Percentiles rank a stretch among this genome's conserved stretches.
These are phyloP conservation scores for Calameuta idolon DNA, from an alignment of 2,888 invertebrate genomes.

Conservation along the genomic window DNA sequence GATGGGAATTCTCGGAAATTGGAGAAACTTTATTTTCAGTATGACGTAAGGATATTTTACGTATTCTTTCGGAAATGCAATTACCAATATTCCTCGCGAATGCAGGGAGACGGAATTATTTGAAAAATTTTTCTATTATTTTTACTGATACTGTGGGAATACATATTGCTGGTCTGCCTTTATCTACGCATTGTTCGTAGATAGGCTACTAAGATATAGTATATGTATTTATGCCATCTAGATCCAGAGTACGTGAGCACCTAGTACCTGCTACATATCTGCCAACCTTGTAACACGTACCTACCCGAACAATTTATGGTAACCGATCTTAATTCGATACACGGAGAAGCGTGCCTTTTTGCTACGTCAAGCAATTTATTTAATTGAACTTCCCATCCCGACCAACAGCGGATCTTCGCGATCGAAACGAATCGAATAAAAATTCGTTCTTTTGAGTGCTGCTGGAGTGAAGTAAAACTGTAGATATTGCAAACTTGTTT, in stretches of 20 bases:
- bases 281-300: constrained; percentile 17
- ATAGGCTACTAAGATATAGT: constrained; percentile 31
- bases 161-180: constrained; percentile 1
- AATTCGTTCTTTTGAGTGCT: not conserved
- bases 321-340: constrained; percentile 20
- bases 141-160: not conserved
- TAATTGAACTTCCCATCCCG: not conserved
- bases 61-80: not conserved
- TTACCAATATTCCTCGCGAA: not conserved
- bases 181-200: constrained; percentile 29
- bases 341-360: constrained; percentile 1
- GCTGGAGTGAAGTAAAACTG: not conserved
- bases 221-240: constrained; percentile 35
- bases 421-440: not conserved
- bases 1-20: not conserved
- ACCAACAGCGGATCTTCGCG: not conserved
- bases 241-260: constrained; percentile 16
- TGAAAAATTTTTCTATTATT: not conserved
- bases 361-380: not conserved
- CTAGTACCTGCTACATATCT: not conserved
- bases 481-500: not conserved
- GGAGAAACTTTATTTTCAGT: not conserved
- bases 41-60: not conserved
- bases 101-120: not conserved
- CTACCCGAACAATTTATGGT: constrained; percentile 28